Base-by-base conservation (phyloP, 2,797 vertebrate species). In the Tragopan temminckii region DNA sequence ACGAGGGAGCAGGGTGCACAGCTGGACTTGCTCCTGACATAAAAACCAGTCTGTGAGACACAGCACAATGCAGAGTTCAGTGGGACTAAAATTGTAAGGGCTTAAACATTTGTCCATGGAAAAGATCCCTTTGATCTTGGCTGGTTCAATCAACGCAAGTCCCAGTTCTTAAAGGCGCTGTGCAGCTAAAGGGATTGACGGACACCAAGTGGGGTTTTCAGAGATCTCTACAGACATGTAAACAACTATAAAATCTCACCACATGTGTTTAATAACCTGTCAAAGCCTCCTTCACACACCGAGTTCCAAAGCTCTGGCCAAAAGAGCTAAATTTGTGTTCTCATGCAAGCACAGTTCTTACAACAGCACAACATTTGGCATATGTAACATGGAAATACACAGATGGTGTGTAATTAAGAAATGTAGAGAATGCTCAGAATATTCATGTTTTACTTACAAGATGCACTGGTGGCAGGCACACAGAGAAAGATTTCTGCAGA, bases 51-150 rank as follows among this genome's bases (percentile, higher is more conserved):
- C 23, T 76, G 70, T 1, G 3, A 16, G n/a, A 35, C 45, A 62
- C 36, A 46, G 29, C 2, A 7, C 1, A 0, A 11, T 0, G 1
- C 1, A 9, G 35, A 43, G 10, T 62, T 70, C 58, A 45, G 11
- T 7, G 15, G 38, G n/a, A n/a, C 29, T 21, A 29, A 27, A 81
- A n/a, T 23, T 29, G 9, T 7, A 64, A 31, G 36, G 35, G 18
- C 53, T 68, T 48, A 52, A 46, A 74, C 5, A 4, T 7, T 29
- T 3, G 11, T 13, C 57, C 4, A 3, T 17, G 5, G 38, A 78
- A 64, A 87, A 77, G 19, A 29, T 36, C 25, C 13, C 42, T 90
- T 78, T 58, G 42, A 58, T 12, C 5, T 7, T n/a, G 16, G 5
- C 40, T 74, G 31, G 24, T 17, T 80, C 31, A 29, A 31, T 7